Evolutionary conservation across 2,113 vertebrate genomes (phyloP), one percentile per base, ranked within the genome.

Genomic region (Heteronetta atricapilla): DNA sequence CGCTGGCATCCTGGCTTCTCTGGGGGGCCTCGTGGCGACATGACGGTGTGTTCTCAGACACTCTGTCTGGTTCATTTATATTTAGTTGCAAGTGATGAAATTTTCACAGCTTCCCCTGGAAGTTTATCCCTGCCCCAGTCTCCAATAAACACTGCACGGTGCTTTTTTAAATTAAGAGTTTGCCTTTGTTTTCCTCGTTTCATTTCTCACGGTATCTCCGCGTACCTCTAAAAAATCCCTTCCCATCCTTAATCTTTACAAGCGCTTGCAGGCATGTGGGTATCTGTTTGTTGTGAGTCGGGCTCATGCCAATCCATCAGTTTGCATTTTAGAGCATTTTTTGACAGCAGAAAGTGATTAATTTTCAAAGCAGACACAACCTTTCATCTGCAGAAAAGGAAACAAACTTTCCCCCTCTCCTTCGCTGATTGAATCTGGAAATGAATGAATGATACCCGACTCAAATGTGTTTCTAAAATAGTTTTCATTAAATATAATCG

Each of bases 401-500:
- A 96, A 91, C 91, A 95, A 94, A 95, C 87, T 96, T 97, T 89
- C 36, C 74, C 20, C 63, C 0, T 1, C 87, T 95, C 52, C 93
- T 88, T 88, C 85, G 75, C 84, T 95, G 95, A 96, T 95, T 96
- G 87, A 95, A 92, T 97, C 87, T 92, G 87, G 91, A 94, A 94
- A 76, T 82, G 74, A 87, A 78, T 94, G 96, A 93, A 93, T 69
- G 93, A 89, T 91, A 85, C 79, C 70, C 1, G 1, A 88, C 89
- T 70, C n/a, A 82, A 93, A 86, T 94, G 82, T 80, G 78, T 93
- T 94, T 95, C 85, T 88, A 73, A 96, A 90, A 89, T 91, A 94
- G 89, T 93, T 95, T 95, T 95, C 85, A 89, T 95, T 94, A 92
- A 82, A 93, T 89, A 34, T 89, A 85, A 88, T 91, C 10, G 15